Evolutionary conservation across 2,797 vertebrate species (phyloP), one percentile per base, ranked within the genome.

Genomic region (Propithecus perrieri): DNA sequence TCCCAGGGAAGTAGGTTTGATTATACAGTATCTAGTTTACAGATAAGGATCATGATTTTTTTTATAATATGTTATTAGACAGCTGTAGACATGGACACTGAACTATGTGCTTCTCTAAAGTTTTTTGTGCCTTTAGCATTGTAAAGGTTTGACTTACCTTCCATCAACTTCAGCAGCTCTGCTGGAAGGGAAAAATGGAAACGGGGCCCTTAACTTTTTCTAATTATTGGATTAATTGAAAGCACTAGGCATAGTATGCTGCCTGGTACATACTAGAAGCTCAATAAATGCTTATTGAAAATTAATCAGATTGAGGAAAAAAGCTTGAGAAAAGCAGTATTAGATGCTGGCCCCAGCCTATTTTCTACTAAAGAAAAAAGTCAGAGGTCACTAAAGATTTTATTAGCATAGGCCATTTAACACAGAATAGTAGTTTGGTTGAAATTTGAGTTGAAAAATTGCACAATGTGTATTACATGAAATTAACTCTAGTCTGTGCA

Each of bases 221-320:
- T 63, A 57, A 85, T 83, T 78, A 24, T 75, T 93, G 53, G 43
- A 88, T 78, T 81, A 80, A 80, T 93, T 59, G 65, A 46, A 90
- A 91, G n/a, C 53, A n/a, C 13, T 28, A 79, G 84, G n/a, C 65
- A 43, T 75, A 50, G 6, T 71, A 3, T 57, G n/a, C n/a, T 74
- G 18, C n/a, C 13, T 53, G 18, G 14, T 83, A 7, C 7, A 55
- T 72, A 79, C 38, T 72, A 80, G 81, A 91, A 38, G 30, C 57
- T 95, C 57, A 93, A 20, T 85, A 85, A 92, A 75, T 93, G 48
- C 79, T 85, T 43, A n/a, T n/a, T 94, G 74, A 86, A 46, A 83
- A 61, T 43, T 89, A 46, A 46, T 96, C 85, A 87, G 43, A 78
- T 28, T 86, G 76, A 69, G 38, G 79, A n/a, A 81, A 84, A 92